phyloP scores from a whole-genome alignment of 2,113 vertebrate genomes.

The Acanthochromis polyacanthus region DNA sequence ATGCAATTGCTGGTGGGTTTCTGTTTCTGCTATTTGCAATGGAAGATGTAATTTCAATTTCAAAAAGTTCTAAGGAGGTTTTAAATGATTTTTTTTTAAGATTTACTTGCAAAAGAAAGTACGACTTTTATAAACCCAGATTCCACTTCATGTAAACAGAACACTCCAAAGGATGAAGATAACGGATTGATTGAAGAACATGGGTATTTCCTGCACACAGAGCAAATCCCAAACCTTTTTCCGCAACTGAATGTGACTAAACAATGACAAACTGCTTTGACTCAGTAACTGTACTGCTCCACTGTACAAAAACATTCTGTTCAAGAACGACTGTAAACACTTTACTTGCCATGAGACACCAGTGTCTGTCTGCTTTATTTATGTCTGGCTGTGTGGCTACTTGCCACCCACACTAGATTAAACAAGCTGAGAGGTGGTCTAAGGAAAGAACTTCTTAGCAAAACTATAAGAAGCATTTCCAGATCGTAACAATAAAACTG shows the following conservation, averaged over 20 bases:
- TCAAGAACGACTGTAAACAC: conserved; percentile 25
- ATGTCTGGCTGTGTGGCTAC: background rate
- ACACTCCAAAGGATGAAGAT: no score
- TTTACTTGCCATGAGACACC: conserved; percentile 1
- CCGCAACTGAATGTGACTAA: background rate
- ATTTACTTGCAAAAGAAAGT: no score
- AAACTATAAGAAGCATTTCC: background rate
- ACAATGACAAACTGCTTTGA: conserved; percentile 7
- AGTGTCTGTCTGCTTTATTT: background rate
- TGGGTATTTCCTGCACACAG: background rate
- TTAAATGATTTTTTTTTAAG: no score
- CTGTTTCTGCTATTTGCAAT: no score
- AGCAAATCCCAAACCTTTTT: background rate
- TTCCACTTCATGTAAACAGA: no score
- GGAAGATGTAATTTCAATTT: no score
- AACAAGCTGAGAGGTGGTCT: background rate
- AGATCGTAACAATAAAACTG: background rate
- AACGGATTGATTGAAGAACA: no score
- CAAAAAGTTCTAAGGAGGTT: no score
- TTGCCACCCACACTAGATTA: background rate
- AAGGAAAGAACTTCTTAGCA: background rate
- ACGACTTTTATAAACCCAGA: no score
- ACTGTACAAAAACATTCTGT: background rate
- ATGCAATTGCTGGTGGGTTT: no score
- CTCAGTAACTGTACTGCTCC: conserved; percentile 1